Evolutionary conservation across 2,888 invertebrate genomes (phyloP).

Genomic region (Leucophora obtusa): DNA sequence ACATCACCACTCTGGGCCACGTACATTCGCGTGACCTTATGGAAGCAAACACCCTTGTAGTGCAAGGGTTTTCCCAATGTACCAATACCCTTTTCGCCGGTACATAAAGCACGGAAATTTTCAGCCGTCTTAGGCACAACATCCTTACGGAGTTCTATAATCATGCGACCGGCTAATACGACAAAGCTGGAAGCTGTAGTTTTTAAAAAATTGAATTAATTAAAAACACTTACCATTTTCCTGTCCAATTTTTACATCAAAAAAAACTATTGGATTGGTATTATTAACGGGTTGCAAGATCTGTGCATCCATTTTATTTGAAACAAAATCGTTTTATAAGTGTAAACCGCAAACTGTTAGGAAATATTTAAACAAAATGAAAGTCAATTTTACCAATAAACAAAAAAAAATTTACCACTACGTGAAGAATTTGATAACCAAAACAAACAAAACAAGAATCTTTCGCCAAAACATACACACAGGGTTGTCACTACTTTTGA

Average conservation of each 20-base stretch:
- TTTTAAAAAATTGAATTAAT: neutral
- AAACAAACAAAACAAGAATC: no score
- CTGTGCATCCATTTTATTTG: conserved; percentile 43
- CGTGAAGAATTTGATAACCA: no score
- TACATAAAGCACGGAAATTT: conserved; percentile 94
- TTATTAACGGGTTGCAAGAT: conserved; percentile 68
- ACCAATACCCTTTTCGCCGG: conserved; percentile 91
- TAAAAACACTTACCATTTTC: conserved; percentile 82
- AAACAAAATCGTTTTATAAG: no score
- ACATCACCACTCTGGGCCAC: conserved; percentile 93
- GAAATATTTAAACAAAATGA: no score
- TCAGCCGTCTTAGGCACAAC: conserved; percentile 92
- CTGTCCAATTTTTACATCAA: conserved; percentile 84
- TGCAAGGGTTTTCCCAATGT: conserved; percentile 85
- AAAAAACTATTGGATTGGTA: conserved; percentile 84
- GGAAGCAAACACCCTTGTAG: conserved; percentile 90
- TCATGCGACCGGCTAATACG: conserved; percentile 85
- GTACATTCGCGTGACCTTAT: conserved; percentile 90
- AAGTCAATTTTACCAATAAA: no score
- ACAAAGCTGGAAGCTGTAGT: neutral
- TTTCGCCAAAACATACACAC: no score
- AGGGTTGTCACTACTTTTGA: no score
- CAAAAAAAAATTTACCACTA: no score
- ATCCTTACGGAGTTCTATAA: conserved; percentile 92
- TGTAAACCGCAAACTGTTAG: no score